Evolutionary conservation across 2,888 invertebrate species (phyloP).

Genomic region (Zaprionus lineosus): DNA sequence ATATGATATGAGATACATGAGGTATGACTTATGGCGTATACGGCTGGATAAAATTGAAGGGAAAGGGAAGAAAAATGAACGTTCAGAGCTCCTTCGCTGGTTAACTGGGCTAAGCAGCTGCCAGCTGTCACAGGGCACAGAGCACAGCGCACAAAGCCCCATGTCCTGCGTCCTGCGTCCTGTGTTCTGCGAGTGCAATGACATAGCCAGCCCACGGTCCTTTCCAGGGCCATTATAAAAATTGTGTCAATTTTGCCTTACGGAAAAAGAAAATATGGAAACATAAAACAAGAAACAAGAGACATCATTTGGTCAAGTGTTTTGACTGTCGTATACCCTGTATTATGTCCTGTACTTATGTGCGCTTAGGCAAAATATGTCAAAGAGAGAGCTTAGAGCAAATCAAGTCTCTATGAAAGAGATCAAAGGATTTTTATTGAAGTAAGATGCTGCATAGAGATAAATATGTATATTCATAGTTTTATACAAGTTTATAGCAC

Average conservation of each 20-base stretch:
- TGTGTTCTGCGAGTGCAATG: conserved; percentile 43
- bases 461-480: too few relatives aligned
- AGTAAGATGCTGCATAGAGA: too few relatives aligned
- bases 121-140: conserved; percentile 56
- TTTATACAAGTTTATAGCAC: too few relatives aligned
- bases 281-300: background rate
- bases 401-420: too few relatives aligned
- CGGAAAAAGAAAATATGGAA: background rate
- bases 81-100: conserved; percentile 24
- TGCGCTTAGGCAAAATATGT: too few relatives aligned
- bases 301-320: background rate
- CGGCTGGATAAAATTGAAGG: background rate
- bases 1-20: conserved; percentile 33
- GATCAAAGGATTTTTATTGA: too few relatives aligned
- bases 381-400: too few relatives aligned
- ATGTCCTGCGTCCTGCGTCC: too few relatives aligned
- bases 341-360: too few relatives aligned
- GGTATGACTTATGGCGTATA: too few relatives aligned
- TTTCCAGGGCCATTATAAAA: conserved; percentile 27
- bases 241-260: conserved; percentile 44
- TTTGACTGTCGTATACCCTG: too few relatives aligned
- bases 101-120: conserved; percentile 68
- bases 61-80: conserved; percentile 1
- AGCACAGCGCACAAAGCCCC: too few relatives aligned
- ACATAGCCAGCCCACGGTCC: conserved; percentile 26